A percentile compares a stretch with the other conserved stretches of the same genome.
Evolutionary conservation across 92 coral and sea anemone genomes (phyloP).

Genomic region (Anthopleura xanthogrammica): DNA sequence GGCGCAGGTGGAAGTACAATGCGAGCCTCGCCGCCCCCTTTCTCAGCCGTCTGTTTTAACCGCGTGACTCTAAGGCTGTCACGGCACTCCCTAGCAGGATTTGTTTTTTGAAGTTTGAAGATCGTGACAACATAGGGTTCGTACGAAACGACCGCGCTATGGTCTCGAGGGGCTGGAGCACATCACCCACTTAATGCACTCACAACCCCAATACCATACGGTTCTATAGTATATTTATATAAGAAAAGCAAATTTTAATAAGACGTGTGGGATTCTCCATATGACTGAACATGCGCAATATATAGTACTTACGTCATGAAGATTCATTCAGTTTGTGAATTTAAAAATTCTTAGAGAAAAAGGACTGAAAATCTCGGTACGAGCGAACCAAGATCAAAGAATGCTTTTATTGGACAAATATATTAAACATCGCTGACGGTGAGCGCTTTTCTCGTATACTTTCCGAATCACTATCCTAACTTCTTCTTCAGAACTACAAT

Average conservation of each 20-base stretch:
- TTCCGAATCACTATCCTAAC: too few relatives aligned
- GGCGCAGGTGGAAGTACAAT: constrained; percentile 32
- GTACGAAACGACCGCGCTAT: constrained; percentile 11
- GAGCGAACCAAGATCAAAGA: too few relatives aligned
- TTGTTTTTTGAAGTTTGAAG: neutral
- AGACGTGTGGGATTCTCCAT: constrained; percentile 8
- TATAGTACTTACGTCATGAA: neutral
- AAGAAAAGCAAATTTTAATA: neutral
- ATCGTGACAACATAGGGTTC: constrained; percentile 7
- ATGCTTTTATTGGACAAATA: too few relatives aligned
- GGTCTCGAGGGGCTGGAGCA: constrained; percentile 23
- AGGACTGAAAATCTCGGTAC: neutral
- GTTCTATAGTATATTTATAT: neutral
- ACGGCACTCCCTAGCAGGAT: constrained; percentile 25
- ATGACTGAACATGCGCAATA: neutral
- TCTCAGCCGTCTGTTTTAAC: constrained; percentile 22
- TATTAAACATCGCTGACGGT: too few relatives aligned
- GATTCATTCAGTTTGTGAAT: too few relatives aligned
- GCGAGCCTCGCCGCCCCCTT: constrained; percentile 37
- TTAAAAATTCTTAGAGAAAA: too few relatives aligned
- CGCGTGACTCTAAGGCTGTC: constrained; percentile 33
- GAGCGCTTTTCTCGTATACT: too few relatives aligned
- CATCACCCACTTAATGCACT: constrained; percentile 25
- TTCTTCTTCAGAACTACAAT: too few relatives aligned
- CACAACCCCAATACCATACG: constrained; percentile 11